phyloP scores from a whole-genome alignment of 2,797 vertebrate genomes.

The Schizothorax lantsangensis region DNA sequence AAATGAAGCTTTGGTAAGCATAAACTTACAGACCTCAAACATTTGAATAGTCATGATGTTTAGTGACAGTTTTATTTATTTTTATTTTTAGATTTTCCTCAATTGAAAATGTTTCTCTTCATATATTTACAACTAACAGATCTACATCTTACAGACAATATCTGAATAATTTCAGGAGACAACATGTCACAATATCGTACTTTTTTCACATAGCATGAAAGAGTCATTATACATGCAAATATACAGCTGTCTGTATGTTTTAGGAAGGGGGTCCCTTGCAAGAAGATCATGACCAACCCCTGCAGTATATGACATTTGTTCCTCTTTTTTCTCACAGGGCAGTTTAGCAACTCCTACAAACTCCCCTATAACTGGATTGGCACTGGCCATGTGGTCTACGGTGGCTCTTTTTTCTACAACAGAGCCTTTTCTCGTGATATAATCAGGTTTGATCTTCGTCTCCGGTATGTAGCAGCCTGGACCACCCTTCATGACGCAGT shows the following conservation, averaged over 20 bases:
- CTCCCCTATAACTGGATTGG: constrained; percentile 94
- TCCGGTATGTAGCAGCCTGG: constrained; percentile 90
- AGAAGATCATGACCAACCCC: background rate
- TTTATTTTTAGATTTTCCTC: background rate
- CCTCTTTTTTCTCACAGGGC: constrained; percentile 74
- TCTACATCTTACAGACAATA: background rate
- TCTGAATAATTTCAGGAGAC: background rate
- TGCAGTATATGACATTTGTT: background rate
- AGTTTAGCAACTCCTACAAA: constrained; percentile 91
- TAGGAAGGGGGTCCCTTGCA: background rate
- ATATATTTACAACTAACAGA: background rate
- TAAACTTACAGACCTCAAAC: background rate
- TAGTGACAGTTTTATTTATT: no score
- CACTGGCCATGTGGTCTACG: constrained; percentile 90
- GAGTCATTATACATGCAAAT: background rate
- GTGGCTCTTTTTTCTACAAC: constrained; percentile 92
- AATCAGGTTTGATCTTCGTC: constrained; percentile 91
- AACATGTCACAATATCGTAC: background rate
- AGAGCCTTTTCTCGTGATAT: constrained; percentile 93
- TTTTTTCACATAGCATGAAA: background rate
- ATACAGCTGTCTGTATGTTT: background rate
- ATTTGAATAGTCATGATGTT: background rate
- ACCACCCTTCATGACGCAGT: constrained; percentile 88
- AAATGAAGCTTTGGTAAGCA: background rate
- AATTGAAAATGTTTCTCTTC: background rate